phyloP scores from a whole-genome alignment of 2,888 invertebrate genomes.

The Trimorus sp. region DNA sequence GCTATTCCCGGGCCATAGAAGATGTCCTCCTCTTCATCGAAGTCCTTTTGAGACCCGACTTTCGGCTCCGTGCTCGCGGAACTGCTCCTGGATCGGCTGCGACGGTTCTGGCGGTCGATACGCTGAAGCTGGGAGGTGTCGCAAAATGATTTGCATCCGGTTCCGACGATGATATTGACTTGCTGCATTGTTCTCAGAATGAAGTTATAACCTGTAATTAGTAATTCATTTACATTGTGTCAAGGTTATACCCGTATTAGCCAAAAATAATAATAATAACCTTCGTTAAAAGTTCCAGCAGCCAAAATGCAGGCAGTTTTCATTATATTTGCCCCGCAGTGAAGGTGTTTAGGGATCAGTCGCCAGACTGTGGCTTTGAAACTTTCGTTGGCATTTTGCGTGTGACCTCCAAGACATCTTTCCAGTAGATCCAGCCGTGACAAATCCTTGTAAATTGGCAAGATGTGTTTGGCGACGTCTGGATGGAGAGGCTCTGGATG shows the following conservation, averaged over 20 bases:
- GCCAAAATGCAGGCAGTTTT: slow-evolving; percentile 37
- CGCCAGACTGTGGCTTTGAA: slow-evolving; percentile 73
- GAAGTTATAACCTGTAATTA: slow-evolving; percentile 38
- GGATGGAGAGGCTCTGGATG: slow-evolving; percentile 45
- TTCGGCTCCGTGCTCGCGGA: slow-evolving; percentile 10
- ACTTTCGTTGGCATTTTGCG: slow-evolving; percentile 75
- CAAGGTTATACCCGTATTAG: slow-evolving; percentile 23
- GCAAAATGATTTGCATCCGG: slow-evolving; percentile 33
- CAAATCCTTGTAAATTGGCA: slow-evolving; percentile 54
- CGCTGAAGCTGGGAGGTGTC: slow-evolving; percentile 23
- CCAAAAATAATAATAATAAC: slow-evolving; percentile 37
- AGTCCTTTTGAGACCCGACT: slow-evolving; percentile 6
- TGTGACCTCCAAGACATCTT: slow-evolving; percentile 71
- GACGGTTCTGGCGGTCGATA: slow-evolving; percentile 13
- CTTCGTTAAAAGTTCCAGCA: slow-evolving; percentile 44
- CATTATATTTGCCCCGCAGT: slow-evolving; percentile 25
- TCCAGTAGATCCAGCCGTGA: slow-evolving; percentile 39
- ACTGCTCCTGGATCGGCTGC: neutral
- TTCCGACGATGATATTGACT: slow-evolving; percentile 26
- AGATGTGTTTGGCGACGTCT: slow-evolving; percentile 38
- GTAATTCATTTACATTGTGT: slow-evolving; percentile 29
- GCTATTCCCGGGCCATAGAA: slow-evolving; percentile 38
- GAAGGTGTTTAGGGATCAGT: slow-evolving; percentile 67
- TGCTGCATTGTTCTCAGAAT: slow-evolving; percentile 33
- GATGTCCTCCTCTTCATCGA: slow-evolving; percentile 20